Base-by-base conservation (phyloP, 2,888 invertebrate genomes). In the Scelioninae gen. 1 region DNA sequence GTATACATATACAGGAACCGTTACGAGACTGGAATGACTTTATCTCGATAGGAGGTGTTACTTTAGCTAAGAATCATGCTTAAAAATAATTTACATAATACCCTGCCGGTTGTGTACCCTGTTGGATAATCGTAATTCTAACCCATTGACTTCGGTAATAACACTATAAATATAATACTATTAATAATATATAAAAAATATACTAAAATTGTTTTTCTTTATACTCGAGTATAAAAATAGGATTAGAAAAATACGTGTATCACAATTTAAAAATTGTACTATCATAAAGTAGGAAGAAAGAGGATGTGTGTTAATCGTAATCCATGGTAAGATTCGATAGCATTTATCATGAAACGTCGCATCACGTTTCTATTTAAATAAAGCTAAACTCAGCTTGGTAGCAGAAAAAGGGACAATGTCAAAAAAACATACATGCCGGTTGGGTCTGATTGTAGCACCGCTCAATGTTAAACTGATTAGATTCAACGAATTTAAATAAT, bases 331-430 rank as follows among this genome's bases (percentile, higher is more conserved):
- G 32, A 47, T 60, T 34, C 43, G 60, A 31, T 45, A 32, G 11
- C 62, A 45, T 45, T 45, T 45, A 5, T 0, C 11, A 10, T 6
- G 34, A 72, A 43, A 43, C 31, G 47, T 43, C 62, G 53, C 43
- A 40, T 71, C 38, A 40, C 40, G 56, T 69, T 40, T 63, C 34
- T 58, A 88, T 85, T 85, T 87, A 88, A 89, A 88, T 88, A 87
- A 90, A 87, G 86, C 84, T 87, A 82, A 86, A 88, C 90, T 91
- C 90, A 91, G 91, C 90, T 91, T 91, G 86, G 84, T 84, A 87
- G 88, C 84, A 85, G 87, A 82, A 82, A 84, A 85, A 83, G 86
- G 86, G 86, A 86, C 85, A 87, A 43, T 87, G 87, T 88, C 87
- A 90, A 88, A n/a, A 38, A 86, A 87, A 84, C 55, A 43, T 63